Evolutionary conservation across 2,797 vertebrate species (phyloP).

Genomic region (Pantherophis vulpinus): DNA sequence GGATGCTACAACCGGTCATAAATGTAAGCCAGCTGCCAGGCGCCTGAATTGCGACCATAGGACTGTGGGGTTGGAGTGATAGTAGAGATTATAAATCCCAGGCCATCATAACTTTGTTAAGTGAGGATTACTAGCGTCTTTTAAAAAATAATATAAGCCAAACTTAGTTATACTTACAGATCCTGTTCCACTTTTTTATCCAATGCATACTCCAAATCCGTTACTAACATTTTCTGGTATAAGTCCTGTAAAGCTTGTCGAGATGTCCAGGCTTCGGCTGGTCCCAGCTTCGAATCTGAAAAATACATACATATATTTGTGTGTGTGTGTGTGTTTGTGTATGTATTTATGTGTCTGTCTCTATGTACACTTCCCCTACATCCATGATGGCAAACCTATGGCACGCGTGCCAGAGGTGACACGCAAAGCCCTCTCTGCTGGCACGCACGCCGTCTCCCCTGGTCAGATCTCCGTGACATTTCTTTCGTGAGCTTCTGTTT

Average conservation of each 20-base stretch:
- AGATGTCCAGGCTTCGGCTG: constrained; percentile 98
- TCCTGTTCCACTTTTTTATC: constrained; percentile 99
- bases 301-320: background rate
- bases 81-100: background rate
- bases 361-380: background rate
- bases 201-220: constrained; percentile 96
- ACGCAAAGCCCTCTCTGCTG: too few relatives aligned
- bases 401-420: too few relatives aligned
- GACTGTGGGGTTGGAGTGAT: background rate
- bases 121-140: background rate
- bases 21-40: background rate
- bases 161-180: constrained; percentile 82
- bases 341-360: background rate
- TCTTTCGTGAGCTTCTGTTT: too few relatives aligned
- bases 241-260: constrained; percentile 97
- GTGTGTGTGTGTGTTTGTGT: background rate
- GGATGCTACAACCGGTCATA: background rate
- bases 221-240: constrained; percentile 99
- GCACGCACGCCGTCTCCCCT: too few relatives aligned
- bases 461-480: too few relatives aligned
- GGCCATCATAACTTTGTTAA: background rate
- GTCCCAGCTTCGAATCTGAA: constrained; percentile 92
- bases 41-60: background rate
- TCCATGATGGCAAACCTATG: too few relatives aligned
- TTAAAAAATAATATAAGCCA: constrained; percentile 4